These are phyloP conservation scores for Polydrusus cervinus DNA, from an alignment of 2,888 invertebrate species.

Conservation along the genomic window DNA sequence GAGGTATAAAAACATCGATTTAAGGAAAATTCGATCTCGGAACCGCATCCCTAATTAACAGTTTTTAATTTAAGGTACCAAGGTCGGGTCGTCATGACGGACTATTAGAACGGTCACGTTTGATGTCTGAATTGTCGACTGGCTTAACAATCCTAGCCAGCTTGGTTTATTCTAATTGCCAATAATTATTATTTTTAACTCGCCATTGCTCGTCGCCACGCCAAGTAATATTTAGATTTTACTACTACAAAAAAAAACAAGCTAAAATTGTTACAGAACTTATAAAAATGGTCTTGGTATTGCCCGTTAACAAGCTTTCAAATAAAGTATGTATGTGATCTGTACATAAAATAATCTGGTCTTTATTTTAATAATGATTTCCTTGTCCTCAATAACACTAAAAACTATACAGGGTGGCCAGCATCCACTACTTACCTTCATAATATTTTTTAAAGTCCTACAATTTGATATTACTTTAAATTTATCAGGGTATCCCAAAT, in stretches of 20 bases:
- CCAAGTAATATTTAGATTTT: neutral
- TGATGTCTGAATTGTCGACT: constrained; percentile 23
- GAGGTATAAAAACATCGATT: neutral
- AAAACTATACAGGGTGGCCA: too few species aligned
- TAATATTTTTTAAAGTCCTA: too few species aligned
- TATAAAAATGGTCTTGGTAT: too few species aligned
- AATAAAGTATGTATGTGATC: too few species aligned
- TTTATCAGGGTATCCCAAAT: too few species aligned
- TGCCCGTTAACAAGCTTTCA: too few species aligned
- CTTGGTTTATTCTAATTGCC: constrained; percentile 35
- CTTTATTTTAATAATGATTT: too few species aligned
- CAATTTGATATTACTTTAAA: too few species aligned
- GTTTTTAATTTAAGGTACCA: constrained; percentile 35
- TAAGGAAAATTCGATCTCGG: neutral
- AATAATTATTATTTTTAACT: constrained; percentile 44
- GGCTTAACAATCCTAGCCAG: constrained; percentile 30
- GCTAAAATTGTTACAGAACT: neutral
- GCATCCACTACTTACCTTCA: too few species aligned
- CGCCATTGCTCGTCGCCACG: constrained; percentile 4
- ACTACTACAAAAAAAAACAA: neutral
- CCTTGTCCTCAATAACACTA: too few species aligned
- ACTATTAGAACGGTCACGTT: constrained; percentile 21
- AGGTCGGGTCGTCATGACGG: constrained; percentile 38
- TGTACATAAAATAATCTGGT: too few species aligned
- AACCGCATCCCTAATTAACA: constrained; percentile 16